A percentile compares a stretch with the other conserved stretches of the same genome.
Evolutionary conservation across 2,113 vertebrate species (phyloP).

Genomic region (Mionectes macconnelli): DNA sequence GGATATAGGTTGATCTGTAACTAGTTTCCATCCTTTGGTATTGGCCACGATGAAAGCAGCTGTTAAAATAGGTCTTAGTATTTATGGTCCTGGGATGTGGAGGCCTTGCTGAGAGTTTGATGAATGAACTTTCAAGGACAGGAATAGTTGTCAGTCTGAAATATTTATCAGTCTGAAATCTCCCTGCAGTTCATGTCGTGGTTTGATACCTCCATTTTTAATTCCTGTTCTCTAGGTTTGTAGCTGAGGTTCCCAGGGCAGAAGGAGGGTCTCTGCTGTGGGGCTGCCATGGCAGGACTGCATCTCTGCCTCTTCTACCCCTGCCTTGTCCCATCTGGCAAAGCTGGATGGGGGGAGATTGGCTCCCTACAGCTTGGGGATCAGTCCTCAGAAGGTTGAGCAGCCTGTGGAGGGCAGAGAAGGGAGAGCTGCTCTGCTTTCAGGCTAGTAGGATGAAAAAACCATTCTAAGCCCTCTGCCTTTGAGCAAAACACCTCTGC

Average conservation of each 20-base stretch:
- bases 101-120: conserved; percentile 60
- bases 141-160: conserved; percentile 65
- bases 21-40: neutral
- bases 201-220: neutral
- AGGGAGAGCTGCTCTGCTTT: neutral
- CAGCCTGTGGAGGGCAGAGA: neutral
- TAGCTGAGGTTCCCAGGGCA: neutral
- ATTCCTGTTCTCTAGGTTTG: neutral
- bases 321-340: neutral
- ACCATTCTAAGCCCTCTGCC: conserved; percentile 16
- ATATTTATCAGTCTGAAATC: conserved; percentile 64
- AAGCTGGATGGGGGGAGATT: neutral
- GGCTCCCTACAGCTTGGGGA: neutral
- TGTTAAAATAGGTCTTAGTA: conserved; percentile 53
- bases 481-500: conserved; percentile 43
- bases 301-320: neutral
- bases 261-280: neutral
- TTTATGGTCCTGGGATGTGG: conserved; percentile 52
- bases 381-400: neutral
- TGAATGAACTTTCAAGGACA: conserved; percentile 64
- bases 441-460: neutral
- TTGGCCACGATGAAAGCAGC: neutral
- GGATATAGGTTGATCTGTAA: conserved; percentile 4
- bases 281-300: neutral
- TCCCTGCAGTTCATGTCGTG: neutral